Conservation (phyloP, 2,888 invertebrate species). For the Cactoblastis cactorum region DNA sequence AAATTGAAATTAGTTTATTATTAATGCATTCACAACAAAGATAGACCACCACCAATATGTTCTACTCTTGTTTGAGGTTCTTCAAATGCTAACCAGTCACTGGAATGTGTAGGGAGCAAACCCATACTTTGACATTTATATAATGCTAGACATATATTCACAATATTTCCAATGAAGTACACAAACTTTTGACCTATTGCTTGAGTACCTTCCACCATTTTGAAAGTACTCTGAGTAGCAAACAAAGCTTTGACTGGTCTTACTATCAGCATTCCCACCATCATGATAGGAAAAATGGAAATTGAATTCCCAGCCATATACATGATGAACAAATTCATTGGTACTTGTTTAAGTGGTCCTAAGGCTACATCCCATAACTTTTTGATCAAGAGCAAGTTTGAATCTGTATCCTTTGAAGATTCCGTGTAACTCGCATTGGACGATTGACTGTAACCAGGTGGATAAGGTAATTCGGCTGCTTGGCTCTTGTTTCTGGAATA, state of each 20-base stretch:
- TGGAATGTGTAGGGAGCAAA: slow-evolving; percentile 95
- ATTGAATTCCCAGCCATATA: slow-evolving; percentile 99
- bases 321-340: slow-evolving; percentile 99
- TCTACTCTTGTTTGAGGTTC: slow-evolving; percentile 92
- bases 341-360: slow-evolving; percentile 96
- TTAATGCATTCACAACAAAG: slow-evolving; percentile 70
- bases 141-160: slow-evolving; percentile 93
- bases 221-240: slow-evolving; percentile 92
- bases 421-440: slow-evolving; percentile 86
- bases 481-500: slow-evolving; percentile 45
- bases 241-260: slow-evolving; percentile 97
- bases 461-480: slow-evolving; percentile 83
- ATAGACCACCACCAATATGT: slow-evolving; percentile 90
- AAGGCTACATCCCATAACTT: slow-evolving; percentile 98
- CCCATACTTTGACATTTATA: slow-evolving; percentile 99
- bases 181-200: slow-evolving; percentile 94
- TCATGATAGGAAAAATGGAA: slow-evolving; percentile 99
- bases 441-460: slow-evolving; percentile 91
- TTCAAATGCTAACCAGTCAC: slow-evolving; percentile 98
- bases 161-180: slow-evolving; percentile 95
- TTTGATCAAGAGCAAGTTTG: slow-evolving; percentile 91
- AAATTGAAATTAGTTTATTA: slow-evolving; percentile 26
- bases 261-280: slow-evolving; percentile 99
- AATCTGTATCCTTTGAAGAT: slow-evolving; percentile 89
- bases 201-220: slow-evolving; percentile 95